These are phyloP conservation scores for Drosophila watanabei DNA, from an alignment of 1,140 invertebrate genomes.

Conservation along the genomic window DNA sequence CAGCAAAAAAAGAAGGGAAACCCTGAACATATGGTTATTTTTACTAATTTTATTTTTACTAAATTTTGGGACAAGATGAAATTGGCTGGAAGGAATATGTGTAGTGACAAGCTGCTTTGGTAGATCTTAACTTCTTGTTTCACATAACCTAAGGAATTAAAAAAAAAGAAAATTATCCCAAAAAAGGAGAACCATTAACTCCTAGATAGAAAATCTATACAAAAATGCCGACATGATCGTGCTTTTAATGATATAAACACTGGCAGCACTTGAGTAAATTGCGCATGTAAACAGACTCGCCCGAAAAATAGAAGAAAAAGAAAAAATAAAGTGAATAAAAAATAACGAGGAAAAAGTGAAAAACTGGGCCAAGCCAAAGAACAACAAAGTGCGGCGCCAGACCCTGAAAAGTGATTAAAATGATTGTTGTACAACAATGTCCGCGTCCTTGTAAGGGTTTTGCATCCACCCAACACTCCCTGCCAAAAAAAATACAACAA, in stretches of 20 bases:
- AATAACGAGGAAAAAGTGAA: constrained; percentile 2
- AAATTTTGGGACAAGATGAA: constrained; percentile 8
- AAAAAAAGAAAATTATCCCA: neutral
- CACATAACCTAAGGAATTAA: neutral
- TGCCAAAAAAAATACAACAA: neutral
- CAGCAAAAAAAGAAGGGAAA: neutral
- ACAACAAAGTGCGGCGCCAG: constrained; percentile 57
- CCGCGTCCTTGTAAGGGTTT: constrained; percentile 75
- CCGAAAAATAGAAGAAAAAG: neutral
- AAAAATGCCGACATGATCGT: constrained; percentile 23
- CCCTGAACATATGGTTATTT: constrained; percentile 27
- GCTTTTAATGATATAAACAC: constrained; percentile 78
- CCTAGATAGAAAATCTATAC: constrained; percentile 2
- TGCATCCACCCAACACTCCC: constrained; percentile 10
- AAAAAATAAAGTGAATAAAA: neutral
- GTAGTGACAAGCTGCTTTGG: neutral
- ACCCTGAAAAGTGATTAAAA: constrained; percentile 84
- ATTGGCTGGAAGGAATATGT: neutral
- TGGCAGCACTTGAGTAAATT: constrained; percentile 77
- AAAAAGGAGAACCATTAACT: neutral
- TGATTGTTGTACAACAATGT: constrained; percentile 71
- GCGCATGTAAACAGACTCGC: constrained; percentile 71
- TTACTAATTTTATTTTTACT: constrained; percentile 23
- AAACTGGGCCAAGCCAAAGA: constrained; percentile 40
- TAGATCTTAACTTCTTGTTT: neutral